A percentile compares a stretch with the other conserved stretches of the same genome.
These are phyloP conservation scores for Agapornis roseicollis DNA, from an alignment of 2,113 vertebrate genomes.

Conservation along the genomic window DNA sequence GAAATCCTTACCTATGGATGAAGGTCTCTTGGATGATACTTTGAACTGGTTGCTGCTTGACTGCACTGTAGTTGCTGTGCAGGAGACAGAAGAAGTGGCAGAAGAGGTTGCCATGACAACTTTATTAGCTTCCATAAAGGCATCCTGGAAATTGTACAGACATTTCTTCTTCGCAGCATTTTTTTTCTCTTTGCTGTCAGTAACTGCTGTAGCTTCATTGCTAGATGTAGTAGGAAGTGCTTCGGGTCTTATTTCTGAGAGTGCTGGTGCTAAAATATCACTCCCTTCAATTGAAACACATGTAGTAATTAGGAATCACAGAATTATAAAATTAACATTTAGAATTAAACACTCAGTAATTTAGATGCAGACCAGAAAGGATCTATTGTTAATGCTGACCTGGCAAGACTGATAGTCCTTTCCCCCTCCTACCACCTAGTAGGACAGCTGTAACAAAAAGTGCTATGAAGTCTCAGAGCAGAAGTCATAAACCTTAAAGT, in stretches of 20 bases:
- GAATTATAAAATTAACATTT: not conserved
- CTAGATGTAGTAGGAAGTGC: constrained; percentile 83
- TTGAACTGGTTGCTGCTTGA: constrained; percentile 95
- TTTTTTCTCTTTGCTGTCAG: constrained; percentile 90
- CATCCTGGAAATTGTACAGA: constrained; percentile 97
- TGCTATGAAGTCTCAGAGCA: not conserved
- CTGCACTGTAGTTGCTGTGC: constrained; percentile 95
- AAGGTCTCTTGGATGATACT: constrained; percentile 89
- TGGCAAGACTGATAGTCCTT: not conserved
- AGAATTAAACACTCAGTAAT: not conserved
- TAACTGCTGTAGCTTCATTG: constrained; percentile 71
- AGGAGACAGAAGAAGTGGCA: constrained; percentile 91
- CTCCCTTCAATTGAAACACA: constrained; percentile 70
- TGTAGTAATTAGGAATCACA: not conserved
- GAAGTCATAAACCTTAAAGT: not conserved
- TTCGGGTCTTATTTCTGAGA: constrained; percentile 80
- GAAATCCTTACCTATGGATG: constrained; percentile 83
- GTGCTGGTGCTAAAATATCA: constrained; percentile 85
- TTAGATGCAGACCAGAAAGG: not conserved
- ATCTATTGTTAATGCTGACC: not conserved
- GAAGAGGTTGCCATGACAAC: constrained; percentile 95
- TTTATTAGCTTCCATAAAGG: constrained; percentile 94
- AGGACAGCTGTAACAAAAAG: not conserved
- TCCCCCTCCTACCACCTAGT: not conserved
- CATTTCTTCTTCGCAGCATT: constrained; percentile 92